These are phyloP conservation scores for Halocaridina rubra DNA, from an alignment of 2,888 invertebrate genomes.

Conservation along the genomic window DNA sequence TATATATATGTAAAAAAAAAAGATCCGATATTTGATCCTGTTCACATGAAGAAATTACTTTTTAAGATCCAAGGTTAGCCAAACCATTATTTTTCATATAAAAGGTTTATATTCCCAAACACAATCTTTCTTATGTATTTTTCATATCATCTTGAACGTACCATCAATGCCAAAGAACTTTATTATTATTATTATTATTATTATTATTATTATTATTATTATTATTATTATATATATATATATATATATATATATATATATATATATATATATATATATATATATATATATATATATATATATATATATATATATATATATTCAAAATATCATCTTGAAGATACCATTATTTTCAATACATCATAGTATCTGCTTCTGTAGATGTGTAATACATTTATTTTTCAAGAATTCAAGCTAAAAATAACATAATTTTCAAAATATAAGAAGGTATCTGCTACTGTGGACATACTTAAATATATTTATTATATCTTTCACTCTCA, in stretches of 20 bases:
- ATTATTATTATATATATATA: not conserved
- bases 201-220: not conserved
- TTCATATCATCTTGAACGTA: no score
- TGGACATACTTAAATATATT: no score
- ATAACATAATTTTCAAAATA: no score
- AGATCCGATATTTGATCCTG: not conserved
- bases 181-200: not conserved
- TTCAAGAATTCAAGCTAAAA: no score
- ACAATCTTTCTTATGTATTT: no score
- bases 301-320: not conserved
- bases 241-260: not conserved
- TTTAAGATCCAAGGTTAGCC: not conserved
- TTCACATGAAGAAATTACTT: not conserved
- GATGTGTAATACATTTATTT: no score
- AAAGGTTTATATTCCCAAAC: not conserved
- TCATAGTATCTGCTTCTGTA: no score
- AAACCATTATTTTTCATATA: not conserved
- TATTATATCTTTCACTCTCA: no score
- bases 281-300: slow-evolving; percentile 14
- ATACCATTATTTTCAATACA: no score
- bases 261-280: slow-evolving; percentile 1
- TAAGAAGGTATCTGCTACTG: no score
- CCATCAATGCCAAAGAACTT: no score
- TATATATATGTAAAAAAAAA: not conserved
- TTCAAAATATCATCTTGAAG: no score